Conservation (phyloP, 2,888 invertebrate genomes). For the Bugula neritina region DNA sequence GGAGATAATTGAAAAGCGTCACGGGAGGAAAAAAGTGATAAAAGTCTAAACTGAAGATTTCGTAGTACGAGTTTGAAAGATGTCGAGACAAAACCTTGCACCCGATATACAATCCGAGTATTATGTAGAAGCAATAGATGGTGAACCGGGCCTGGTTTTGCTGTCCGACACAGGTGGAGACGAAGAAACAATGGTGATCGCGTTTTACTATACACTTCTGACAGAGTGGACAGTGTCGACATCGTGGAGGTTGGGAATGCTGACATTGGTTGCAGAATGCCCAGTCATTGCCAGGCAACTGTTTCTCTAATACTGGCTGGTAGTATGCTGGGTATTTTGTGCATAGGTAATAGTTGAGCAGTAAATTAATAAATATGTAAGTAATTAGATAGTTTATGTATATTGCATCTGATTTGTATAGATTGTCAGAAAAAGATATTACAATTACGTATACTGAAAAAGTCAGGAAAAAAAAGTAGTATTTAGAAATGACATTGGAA, state of each 20-base stretch:
- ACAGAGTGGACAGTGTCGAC: not conserved
- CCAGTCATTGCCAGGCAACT: not conserved
- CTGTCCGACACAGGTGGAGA: not conserved
- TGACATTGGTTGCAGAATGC: not conserved
- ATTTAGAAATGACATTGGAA: not conserved
- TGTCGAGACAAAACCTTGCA: not conserved
- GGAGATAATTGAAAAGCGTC: not conserved
- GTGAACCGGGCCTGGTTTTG: not conserved
- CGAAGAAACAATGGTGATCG: not conserved
- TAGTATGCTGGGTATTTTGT: not conserved
- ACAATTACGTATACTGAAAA: not conserved
- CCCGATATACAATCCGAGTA: not conserved
- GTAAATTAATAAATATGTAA: not conserved
- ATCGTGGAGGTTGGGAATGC: not conserved
- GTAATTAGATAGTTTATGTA: conserved; percentile 14
- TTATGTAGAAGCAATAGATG: not conserved
- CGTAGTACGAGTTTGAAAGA: not conserved
- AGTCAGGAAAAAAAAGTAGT: conserved; percentile 6
- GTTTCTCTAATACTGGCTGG: not conserved
- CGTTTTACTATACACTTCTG: not conserved
- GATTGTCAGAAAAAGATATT: not conserved
- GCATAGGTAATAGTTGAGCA: not conserved
- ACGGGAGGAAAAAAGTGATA: not conserved
- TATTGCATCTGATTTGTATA: not conserved
- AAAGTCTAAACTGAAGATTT: not conserved